Percentiles rank a stretch among this genome's conserved stretches.
Conservation (phyloP, 53 echinoderm and acorn worm species). For the Henricia sp. region DNA sequence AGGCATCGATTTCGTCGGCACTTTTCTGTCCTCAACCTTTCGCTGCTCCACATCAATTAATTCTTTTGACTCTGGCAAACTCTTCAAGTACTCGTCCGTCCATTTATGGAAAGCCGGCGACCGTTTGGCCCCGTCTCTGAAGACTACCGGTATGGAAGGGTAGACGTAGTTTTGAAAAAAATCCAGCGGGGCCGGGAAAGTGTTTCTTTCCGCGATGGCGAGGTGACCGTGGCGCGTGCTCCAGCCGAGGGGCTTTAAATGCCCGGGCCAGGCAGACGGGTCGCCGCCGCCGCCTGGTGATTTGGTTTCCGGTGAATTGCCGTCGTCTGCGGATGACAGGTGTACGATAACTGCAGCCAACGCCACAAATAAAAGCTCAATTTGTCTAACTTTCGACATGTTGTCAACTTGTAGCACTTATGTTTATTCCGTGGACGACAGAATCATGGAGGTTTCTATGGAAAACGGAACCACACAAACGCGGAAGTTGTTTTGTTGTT, state of each 20-base stretch:
- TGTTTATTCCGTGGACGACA: neutral
- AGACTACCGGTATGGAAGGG: slow-evolving; percentile 81
- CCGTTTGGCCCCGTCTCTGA: slow-evolving; percentile 72
- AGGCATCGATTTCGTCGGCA: slow-evolving; percentile 56
- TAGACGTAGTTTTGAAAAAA: slow-evolving; percentile 81
- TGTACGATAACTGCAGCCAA: neutral
- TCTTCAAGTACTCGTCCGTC: slow-evolving; percentile 73
- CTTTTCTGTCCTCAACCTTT: slow-evolving; percentile 75
- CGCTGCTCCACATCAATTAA: slow-evolving; percentile 70
- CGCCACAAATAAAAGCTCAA: too few relatives aligned
- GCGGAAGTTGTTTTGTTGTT: too few relatives aligned
- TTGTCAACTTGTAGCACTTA: too few relatives aligned
- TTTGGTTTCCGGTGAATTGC: neutral
- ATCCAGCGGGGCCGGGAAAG: slow-evolving; percentile 74
- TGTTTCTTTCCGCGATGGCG: slow-evolving; percentile 26
- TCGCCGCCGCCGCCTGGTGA: neutral
- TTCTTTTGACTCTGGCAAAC: slow-evolving; percentile 60
- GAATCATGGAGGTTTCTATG: too few relatives aligned
- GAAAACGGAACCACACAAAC: too few relatives aligned
- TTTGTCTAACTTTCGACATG: too few relatives aligned
- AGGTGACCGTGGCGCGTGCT: neutral
- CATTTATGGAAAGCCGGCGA: slow-evolving; percentile 80
- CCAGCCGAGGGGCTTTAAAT: slow-evolving; percentile 62
- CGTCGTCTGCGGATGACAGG: neutral
- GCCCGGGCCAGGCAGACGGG: slow-evolving; percentile 44